Conservation (phyloP, 2,797 vertebrate species). For the Siniperca scherzeri region DNA sequence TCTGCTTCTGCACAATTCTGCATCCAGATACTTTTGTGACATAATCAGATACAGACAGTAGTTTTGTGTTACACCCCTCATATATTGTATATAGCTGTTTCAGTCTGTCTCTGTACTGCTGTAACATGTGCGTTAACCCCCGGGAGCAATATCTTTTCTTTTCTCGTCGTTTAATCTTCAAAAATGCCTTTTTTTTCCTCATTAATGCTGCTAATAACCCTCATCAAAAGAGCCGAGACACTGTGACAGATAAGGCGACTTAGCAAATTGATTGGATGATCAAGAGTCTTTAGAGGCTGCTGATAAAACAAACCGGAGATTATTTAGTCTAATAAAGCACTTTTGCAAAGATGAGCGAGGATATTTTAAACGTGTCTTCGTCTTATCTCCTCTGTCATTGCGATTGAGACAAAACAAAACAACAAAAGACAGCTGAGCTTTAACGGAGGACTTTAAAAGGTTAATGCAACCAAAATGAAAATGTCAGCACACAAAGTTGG, state of each 20-base stretch:
- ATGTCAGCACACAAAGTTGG: conserved; percentile 18
- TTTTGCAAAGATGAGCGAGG: neutral
- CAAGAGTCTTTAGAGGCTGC: conserved; percentile 36
- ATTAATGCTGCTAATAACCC: conserved; percentile 89
- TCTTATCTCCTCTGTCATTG: neutral
- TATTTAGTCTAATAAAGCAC: conserved; percentile 25
- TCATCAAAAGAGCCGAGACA: conserved; percentile 89
- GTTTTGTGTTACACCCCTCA: neutral
- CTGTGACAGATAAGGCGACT: conserved; percentile 88
- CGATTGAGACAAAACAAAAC: conserved; percentile 1
- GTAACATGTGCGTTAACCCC: neutral
- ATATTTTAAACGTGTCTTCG: neutral
- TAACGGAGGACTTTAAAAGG: conserved; percentile 13
- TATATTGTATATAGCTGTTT: neutral
- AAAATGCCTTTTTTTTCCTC: conserved; percentile 78
- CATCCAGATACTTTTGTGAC: too few relatives aligned
- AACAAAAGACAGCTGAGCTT: neutral
- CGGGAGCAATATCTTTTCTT: neutral
- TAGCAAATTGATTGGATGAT: conserved; percentile 88
- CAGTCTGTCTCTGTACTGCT: conserved; percentile 45
- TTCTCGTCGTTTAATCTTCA: conserved; percentile 79
- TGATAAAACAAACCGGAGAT: conserved; percentile 41
- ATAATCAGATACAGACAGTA: too few relatives aligned
- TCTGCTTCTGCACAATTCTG: too few relatives aligned
- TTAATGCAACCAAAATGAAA: conserved; percentile 27